Evolutionary conservation across 2,888 invertebrate genomes (phyloP).

Genomic region (Synanthedon vespiformis): DNA sequence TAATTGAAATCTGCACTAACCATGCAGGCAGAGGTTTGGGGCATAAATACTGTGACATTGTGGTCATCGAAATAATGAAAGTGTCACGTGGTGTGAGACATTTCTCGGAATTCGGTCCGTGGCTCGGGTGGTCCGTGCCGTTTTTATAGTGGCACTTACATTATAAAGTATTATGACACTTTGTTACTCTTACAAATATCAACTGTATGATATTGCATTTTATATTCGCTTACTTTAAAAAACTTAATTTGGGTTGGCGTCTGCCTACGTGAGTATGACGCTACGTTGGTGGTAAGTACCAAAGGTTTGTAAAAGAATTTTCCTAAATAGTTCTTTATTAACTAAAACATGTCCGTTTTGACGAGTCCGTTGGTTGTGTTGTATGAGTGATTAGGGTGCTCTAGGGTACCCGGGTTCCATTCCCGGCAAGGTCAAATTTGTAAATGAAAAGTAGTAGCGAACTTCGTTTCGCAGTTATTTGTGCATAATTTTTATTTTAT

Average conservation of each 20-base stretch:
- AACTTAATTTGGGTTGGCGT: not conserved
- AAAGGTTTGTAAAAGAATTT: no score
- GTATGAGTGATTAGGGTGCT: no score
- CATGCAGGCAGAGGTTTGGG: not conserved
- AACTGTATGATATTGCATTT: slow-evolving; percentile 6
- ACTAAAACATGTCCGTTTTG: no score
- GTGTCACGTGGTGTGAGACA: slow-evolving; percentile 20
- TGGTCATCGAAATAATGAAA: slow-evolving; percentile 23
- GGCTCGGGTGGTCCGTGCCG: slow-evolving; percentile 29
- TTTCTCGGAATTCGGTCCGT: slow-evolving; percentile 27
- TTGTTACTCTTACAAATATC: slow-evolving; percentile 24
- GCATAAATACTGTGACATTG: not conserved
- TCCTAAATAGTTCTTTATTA: no score
- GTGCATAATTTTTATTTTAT: no score
- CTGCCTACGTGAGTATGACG: not conserved
- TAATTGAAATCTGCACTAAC: no score
- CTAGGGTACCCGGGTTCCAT: no score
- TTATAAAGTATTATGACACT: slow-evolving; percentile 27
- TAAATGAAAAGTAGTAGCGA: no score
- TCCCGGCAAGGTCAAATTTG: no score
- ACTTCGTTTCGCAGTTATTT: no score
- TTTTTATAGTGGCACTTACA: slow-evolving; percentile 35
- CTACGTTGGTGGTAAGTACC: not conserved
- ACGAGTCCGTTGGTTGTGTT: no score
- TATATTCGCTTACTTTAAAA: not conserved